Base-by-base conservation (phyloP, 2,888 invertebrate species). In the Erynnis tages region DNA sequence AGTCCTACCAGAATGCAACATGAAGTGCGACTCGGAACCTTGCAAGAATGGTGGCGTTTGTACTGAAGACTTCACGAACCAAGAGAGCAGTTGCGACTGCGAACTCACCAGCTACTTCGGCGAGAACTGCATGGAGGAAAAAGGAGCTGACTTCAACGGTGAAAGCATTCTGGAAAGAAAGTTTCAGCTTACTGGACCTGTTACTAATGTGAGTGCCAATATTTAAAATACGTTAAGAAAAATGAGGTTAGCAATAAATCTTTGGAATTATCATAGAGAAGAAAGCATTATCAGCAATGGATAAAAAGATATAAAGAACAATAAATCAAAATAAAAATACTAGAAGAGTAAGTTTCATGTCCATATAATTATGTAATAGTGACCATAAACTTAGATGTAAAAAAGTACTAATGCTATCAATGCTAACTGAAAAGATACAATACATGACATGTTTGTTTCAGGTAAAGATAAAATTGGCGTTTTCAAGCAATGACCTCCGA, bases 41-140 rank as follows among this genome's bases (percentile, higher is more conserved):
- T 97, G 97, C 71, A 95, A 96, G 67, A 96, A 97, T 69, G 94
- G 94, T 35, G 97, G 97, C 0, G 91, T 94, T 11, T 97, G 97
- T 69, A 94, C 95, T 2, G 97, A 97, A 78, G 95, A 97, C 73
- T 98, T 98, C 76, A 93, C 93, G 8, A 93, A 94, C 57, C 95
- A 96, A 65, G 94, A 95, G 59, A 95, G 96, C 61, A 94, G 94
- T 6, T 98, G 98, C 70, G 94, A 97, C 61, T 97, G 97, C 63
- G 95, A 96, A 64, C 92, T 95, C 56, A 97, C 97, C 0, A 97
- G 97, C 53, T 97, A 97, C 73, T 94, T 95, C 61, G 97, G 97
- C 8, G 96, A 96, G 64, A 93, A 93, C 66, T 97, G 97, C 69
- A 93, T 94, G 61, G 96, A 96, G 81, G 96, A 97, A 74, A 96